phyloP scores from a whole-genome alignment of 2,113 vertebrate species.

The Phylloscopus whistleri region DNA sequence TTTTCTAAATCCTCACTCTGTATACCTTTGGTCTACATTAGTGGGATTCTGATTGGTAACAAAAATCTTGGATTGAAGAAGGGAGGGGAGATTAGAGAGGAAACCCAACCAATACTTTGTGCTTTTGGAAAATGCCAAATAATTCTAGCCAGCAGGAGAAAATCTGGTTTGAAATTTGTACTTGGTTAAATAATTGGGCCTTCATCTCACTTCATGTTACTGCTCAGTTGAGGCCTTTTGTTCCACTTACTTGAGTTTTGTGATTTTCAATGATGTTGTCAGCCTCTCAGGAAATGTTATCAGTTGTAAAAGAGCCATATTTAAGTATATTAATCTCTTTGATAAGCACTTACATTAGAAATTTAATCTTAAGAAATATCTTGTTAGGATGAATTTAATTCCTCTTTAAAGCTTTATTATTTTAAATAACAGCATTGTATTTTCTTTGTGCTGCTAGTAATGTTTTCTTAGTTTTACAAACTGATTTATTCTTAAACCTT shows the following conservation, averaged over 20 bases:
- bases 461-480: not conserved
- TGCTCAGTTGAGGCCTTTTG: not conserved
- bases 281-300: not conserved
- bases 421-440: not conserved
- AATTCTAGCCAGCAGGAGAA: not conserved
- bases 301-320: not conserved
- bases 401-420: not conserved
- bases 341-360: not conserved
- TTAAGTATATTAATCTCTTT: not conserved
- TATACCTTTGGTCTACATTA: not conserved
- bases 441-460: not conserved
- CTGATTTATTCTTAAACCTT: not conserved
- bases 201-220: not conserved
- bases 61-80: not conserved
- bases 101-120: not conserved
- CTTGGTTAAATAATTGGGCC: not conserved
- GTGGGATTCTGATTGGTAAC: not conserved
- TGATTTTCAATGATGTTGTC: not conserved
- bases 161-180: not conserved
- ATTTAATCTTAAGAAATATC: not conserved
- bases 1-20: not conserved
- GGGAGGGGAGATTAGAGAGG: not conserved
- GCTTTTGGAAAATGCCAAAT: not conserved
- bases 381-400: not conserved
- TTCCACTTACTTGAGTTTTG: not conserved